Evolutionary conservation across 2,113 vertebrate genomes (phyloP).

Genomic region (Chaetorhynchus papuensis): DNA sequence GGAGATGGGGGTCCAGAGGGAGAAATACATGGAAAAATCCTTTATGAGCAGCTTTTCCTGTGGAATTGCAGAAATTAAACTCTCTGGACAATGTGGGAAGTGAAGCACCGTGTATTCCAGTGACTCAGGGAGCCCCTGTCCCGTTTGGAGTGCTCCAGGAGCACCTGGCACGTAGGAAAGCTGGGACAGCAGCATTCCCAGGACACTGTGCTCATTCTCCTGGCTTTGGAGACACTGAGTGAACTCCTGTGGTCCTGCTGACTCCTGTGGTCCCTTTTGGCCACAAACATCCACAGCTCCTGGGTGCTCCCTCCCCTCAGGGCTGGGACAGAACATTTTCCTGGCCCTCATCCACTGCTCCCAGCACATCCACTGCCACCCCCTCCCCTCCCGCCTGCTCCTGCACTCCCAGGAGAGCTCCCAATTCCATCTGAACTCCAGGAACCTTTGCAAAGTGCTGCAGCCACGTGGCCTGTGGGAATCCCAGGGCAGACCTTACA

Average conservation of each 20-base stretch:
- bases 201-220: fast-evolving
- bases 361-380: neutral
- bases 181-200: neutral
- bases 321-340: fast-evolving
- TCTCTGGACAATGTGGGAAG: neutral
- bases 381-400: fast-evolving
- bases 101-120: neutral
- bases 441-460: neutral
- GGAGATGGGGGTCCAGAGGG: neutral
- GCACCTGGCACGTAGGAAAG: fast-evolving
- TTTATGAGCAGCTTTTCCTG: neutral
- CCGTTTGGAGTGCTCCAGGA: neutral
- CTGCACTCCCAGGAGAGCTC: fast-evolving
- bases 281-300: neutral
- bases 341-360: neutral
- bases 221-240: neutral
- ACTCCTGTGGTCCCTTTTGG: neutral
- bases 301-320: neutral
- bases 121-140: neutral
- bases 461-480: neutral
- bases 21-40: neutral
- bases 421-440: neutral
- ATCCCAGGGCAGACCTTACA: neutral
- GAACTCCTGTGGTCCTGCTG: neutral
- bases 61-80: neutral